Evolutionary conservation across 2,888 invertebrate species (phyloP), one percentile per base, ranked within the genome.

Genomic region (Temnothorax rugatulus): DNA sequence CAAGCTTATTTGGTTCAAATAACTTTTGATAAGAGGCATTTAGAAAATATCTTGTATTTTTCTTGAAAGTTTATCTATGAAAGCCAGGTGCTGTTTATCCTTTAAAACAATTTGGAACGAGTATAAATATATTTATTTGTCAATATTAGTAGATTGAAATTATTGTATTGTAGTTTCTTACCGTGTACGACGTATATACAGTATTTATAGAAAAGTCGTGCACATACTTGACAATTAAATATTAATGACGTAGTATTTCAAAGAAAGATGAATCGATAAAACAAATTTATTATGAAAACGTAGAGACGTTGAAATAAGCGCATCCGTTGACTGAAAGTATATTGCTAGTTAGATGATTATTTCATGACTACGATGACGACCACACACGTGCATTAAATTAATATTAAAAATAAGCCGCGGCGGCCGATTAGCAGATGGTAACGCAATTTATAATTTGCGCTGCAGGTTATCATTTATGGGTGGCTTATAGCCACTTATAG

Each of bases 401-500:
- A 9, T 15, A 69, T 41, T 29, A 69, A 79, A 59, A 79, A 71
- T 57, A 71, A 71, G 18, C 8, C 18, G 25, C 38, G 44, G 50
- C 21, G 15, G 7, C 4, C 47, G 38, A 79, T 79, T 79, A 79
- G 25, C 47, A 25, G 38, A 79, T 38, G 38, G 47, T 47, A 59
- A 25, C 15, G 68, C 21, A 29, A 79, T 73, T 73, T 44, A 59
- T 61, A 71, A 52, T 86, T 77, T 61, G 73, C 13, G 76, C 54
- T 5, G 18, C 21, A 44, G 15, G 61, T 61, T 82, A 47, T 79
- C 47, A 38, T 79, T 79, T 57, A 64, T 59, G 15, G 47, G 59
- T 38, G 34, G 47, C 79, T 79, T 79, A 79, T 79, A 73, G 73
- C 9, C 57, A 59, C 79, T 79, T 79, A 79, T 59, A 73, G 59